These are phyloP conservation scores for Cotesia chilonis DNA, from an alignment of 1,140 invertebrate genomes.

Conservation along the genomic window DNA sequence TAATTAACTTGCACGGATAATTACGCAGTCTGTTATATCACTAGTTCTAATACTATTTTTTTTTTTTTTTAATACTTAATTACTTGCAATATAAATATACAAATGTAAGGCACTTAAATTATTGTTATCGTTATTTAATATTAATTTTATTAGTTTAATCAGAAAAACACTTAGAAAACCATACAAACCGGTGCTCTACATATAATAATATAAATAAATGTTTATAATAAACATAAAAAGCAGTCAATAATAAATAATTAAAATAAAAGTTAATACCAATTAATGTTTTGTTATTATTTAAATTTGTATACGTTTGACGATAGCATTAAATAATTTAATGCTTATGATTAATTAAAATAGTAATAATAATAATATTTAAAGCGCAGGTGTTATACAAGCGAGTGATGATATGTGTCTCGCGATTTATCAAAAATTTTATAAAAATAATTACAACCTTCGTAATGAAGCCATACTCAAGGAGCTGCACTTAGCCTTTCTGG, in stretches of 20 bases:
- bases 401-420: conserved; percentile 1
- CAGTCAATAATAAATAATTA: too few species aligned
- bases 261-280: too few species aligned
- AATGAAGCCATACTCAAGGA: conserved; percentile 69
- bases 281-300: too few species aligned
- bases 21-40: conserved; percentile 7
- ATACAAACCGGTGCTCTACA: neutral
- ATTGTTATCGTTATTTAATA: neutral
- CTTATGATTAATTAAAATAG: too few species aligned
- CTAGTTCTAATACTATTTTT: neutral
- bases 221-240: too few species aligned
- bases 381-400: neutral
- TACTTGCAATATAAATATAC: conserved; percentile 2
- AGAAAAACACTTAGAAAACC: neutral
- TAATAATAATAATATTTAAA: too few species aligned
- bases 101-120: conserved; percentile 22
- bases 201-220: too few species aligned
- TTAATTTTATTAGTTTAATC: neutral
- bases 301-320: too few species aligned
- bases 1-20: conserved; percentile 26
- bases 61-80: neutral
- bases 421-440: neutral
- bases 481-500: conserved; percentile 75
- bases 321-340: too few species aligned
- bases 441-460: conserved; percentile 66